Base-by-base conservation (phyloP, 1,140 invertebrate genomes). In the Drosophila cardini region DNA sequence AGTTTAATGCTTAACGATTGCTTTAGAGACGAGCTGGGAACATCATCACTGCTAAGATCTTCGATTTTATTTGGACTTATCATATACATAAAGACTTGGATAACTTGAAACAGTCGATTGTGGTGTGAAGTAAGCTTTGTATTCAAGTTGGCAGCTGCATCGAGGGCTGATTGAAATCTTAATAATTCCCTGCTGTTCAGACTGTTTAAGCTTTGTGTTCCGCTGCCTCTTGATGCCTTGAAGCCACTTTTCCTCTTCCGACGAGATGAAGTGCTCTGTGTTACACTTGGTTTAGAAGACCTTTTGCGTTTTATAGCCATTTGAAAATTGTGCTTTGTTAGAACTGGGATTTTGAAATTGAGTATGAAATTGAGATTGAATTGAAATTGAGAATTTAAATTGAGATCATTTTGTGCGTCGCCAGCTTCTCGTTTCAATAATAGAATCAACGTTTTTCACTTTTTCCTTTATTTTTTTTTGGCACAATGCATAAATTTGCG, bases 401-500 rank as follows among this genome's bases (percentile, higher is more conserved):
- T 72, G 15, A 55, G 46, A 52, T 55, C 8, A 16, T 52, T 40
- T 30, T 32, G 48, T 3, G 38, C 26, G 9, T 16, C 18, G 50
- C 48, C 38, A 45, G 30, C 55, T 26, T 10, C 15, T 13, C 21
- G 72, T 57, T 70, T 74, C 67, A 70, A 70, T 70, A 57, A 36
- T 43, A 74, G 30, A 57, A 70, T 62, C 50, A 69, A 69, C 65
- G 40, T 36, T 32, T 21, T 43, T 67, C 18, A 26, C 6, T 16
- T 60, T 58, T 30, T 36, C 32, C 34, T 43, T 67, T 18, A 26
- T 6, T 16, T 60, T 58, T 30, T 50, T 26, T 26, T 3, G 21
- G 50, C 43, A 63, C 65, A 62, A 70, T 68, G 81, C 81, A 84
- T 84, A 84, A 80, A 85, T 84, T 85, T 67, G 58, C 34, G 42